Evolutionary conservation across 2,888 invertebrate genomes (phyloP), one percentile per base, ranked within the genome.

Genomic region (Ochropleura leucogaster): DNA sequence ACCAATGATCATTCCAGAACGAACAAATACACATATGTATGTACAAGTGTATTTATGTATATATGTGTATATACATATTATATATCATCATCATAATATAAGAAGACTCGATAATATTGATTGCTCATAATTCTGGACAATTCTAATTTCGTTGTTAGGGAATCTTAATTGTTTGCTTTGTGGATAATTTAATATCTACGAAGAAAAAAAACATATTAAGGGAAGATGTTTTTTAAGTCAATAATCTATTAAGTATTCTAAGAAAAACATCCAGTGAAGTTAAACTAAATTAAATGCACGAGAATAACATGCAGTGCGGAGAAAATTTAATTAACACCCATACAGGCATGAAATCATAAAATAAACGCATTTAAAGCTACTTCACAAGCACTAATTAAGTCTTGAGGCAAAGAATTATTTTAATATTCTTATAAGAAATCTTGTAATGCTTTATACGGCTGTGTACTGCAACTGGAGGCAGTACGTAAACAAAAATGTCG

Each of bases 401-500:
- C 12, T 63, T 51, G n/a, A 14, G 20, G 7, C 20, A 20, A 6
- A 49, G 46, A 49, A 20, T 12, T 44, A 0, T 20, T 40, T 55
- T 40, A 49, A 42, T 63, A 44, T 47, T 30, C 30, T 30, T 30
- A 30, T 30, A 30, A 30, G 30, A 30, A 30, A 30, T 30, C 30
- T 30, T 30, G 30, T 30, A 30, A 30, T 30, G 30, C 9, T 42
- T 14, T 42, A 60, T 12, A 81, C 18, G 42, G 6, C 20, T 30
- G 14, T 47, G 14, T 55, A 60, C 20, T 51, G 49, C 46, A 79
- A 14, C 16, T 51, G 55, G 55, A 83, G 30, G 40, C 40, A 62
- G 40, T n/a, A 51, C 6, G 9, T 53, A 8, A 63, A 68, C 69
- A 20, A 51, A 46, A 79, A 66, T 59, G 42, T 47, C 9, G n/a